These are phyloP conservation scores for Papilio machaon DNA, from an alignment of 1,140 invertebrate genomes.

Conservation along the genomic window DNA sequence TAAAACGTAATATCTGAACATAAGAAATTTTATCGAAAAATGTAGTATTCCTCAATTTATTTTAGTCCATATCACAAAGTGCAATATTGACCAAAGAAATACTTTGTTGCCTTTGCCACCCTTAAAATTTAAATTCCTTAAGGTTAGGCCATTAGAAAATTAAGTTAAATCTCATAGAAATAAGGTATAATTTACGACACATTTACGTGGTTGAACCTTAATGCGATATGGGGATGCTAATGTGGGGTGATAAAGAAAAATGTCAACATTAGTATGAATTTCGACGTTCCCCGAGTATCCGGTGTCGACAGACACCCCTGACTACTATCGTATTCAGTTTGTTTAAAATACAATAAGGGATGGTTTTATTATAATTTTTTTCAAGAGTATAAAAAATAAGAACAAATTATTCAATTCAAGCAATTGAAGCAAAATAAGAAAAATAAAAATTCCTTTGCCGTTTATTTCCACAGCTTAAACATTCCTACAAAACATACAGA, in stretches of 20 bases:
- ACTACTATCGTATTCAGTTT: constrained; percentile 35
- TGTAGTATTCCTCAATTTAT: constrained; percentile 10
- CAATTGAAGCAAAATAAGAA: too few species aligned
- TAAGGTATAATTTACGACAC: constrained; percentile 12
- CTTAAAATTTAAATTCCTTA: constrained; percentile 19
- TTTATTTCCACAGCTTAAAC: too few species aligned
- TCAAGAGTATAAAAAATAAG: background rate
- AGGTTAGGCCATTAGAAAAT: background rate
- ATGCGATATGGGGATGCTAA: constrained; percentile 36
- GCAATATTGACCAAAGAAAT: constrained; percentile 30
- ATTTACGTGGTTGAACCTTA: background rate
- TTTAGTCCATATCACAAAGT: constrained; percentile 30
- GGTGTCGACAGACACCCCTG: constrained; percentile 45
- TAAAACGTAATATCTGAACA: background rate
- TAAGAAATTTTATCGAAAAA: background rate
- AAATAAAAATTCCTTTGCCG: too few species aligned
- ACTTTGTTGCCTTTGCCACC: constrained; percentile 32
- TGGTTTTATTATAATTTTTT: background rate
- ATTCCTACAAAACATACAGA: too few species aligned
- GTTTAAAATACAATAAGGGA: constrained; percentile 7
- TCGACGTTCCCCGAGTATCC: constrained; percentile 46
- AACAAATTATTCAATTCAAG: too few species aligned
- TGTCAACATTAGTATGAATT: constrained; percentile 55
- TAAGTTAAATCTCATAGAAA: background rate
- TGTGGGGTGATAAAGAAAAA: constrained; percentile 50